A percentile compares a stretch with the other conserved stretches of the same genome.
These are phyloP conservation scores for Probosciger aterrimus DNA, from an alignment of 2,113 vertebrate species.

Conservation along the genomic window DNA sequence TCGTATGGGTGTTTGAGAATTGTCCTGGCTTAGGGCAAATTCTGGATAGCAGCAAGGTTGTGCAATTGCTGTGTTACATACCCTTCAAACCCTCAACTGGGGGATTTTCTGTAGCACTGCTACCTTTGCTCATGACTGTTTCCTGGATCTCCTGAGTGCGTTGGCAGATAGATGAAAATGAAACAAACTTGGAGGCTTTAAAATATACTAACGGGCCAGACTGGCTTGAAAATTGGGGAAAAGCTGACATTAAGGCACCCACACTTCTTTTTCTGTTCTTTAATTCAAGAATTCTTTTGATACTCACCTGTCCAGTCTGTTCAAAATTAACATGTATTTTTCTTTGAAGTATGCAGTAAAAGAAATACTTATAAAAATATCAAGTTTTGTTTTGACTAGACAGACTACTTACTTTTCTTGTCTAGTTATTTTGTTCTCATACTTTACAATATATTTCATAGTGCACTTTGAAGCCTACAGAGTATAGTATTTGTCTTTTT, in stretches of 20 bases:
- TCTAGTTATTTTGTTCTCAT: constrained; percentile 2
- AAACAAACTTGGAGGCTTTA: background rate
- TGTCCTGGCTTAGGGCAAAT: background rate
- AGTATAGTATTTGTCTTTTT: background rate
- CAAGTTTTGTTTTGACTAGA: constrained; percentile 37
- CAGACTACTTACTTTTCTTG: constrained; percentile 2
- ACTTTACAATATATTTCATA: background rate
- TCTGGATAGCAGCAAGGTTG: background rate
- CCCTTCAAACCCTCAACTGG: background rate
- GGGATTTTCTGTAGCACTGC: background rate
- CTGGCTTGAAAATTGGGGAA: background rate
- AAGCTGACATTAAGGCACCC: background rate
- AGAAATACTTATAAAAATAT: constrained; percentile 20
- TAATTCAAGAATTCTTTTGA: background rate
- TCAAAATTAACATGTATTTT: background rate
- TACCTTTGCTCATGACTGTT: background rate
- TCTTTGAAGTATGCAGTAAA: constrained; percentile 33
- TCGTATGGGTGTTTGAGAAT: background rate
- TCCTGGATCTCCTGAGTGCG: background rate
- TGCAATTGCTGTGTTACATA: rapidly evolving
- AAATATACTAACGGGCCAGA: background rate
- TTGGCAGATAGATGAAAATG: background rate
- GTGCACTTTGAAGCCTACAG: background rate
- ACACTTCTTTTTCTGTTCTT: background rate
- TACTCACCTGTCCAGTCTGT: background rate